phyloP scores from a whole-genome alignment of 2,113 vertebrate species.

The Entomyzon cyanotis region DNA sequence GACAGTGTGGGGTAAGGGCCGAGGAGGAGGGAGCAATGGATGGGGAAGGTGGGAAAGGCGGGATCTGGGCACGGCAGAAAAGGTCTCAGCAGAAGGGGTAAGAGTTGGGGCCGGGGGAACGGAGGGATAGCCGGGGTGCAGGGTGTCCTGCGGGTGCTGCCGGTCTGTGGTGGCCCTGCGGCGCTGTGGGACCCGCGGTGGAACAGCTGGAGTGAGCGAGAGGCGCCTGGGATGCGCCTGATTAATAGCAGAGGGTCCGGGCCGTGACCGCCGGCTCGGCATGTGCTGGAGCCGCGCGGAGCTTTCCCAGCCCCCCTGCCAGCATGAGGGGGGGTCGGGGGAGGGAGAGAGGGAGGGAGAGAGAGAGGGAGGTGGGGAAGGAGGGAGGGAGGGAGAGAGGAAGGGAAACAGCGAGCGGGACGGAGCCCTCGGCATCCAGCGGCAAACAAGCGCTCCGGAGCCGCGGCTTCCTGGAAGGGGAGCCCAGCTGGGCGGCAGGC shows the following conservation, averaged over 20 bases:
- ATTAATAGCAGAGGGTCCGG: constrained; percentile 44
- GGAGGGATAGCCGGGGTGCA: too few species aligned
- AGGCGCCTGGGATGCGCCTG: constrained; percentile 49
- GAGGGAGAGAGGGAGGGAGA: not conserved
- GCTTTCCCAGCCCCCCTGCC: constrained; percentile 56
- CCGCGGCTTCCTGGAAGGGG: constrained; percentile 52
- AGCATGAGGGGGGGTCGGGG: constrained; percentile 43
- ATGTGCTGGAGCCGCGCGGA: constrained; percentile 40
- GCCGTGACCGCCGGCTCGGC: constrained; percentile 43
- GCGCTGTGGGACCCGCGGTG: not conserved
- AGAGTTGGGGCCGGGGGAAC: accelerated
- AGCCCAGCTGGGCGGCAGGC: not conserved
- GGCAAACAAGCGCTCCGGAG: not conserved
- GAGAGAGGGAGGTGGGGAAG: not conserved
- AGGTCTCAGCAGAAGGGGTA: not conserved
- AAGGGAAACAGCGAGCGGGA: not conserved
- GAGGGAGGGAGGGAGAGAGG: too few species aligned
- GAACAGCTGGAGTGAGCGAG: not conserved
- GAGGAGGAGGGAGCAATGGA: not conserved
- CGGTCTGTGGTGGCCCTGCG: not conserved
- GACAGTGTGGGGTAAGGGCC: not conserved
- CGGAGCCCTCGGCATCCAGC: not conserved
- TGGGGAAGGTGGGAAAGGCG: not conserved
- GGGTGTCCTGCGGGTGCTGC: not conserved
- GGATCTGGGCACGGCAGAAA: not conserved